Conservation (phyloP, 2,113 vertebrate genomes). For the Salminus brasiliensis region DNA sequence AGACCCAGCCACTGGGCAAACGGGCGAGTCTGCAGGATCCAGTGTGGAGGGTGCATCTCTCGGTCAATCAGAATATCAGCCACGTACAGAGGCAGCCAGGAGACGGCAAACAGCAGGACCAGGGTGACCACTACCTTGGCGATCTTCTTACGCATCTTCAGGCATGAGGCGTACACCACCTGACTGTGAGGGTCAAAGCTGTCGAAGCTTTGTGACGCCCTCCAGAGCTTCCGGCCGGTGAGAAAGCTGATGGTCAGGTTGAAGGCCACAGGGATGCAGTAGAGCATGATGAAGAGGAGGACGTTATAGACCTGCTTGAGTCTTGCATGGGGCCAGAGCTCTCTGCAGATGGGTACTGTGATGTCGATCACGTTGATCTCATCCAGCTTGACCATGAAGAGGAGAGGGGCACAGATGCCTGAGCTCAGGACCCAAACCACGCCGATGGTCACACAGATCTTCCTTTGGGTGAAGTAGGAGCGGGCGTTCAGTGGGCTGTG, state of each 20-base stretch:
- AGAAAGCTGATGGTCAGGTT: slow-evolving; percentile 89
- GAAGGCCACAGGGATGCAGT: slow-evolving; percentile 89
- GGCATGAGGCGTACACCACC: slow-evolving; percentile 79
- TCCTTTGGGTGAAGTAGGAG: slow-evolving; percentile 85
- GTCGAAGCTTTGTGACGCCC: slow-evolving; percentile 70
- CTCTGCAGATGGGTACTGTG: slow-evolving; percentile 84
- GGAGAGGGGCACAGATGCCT: slow-evolving; percentile 84
- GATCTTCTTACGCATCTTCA: slow-evolving; percentile 87
- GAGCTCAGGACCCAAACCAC: slow-evolving; percentile 87
- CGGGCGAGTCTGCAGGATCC: slow-evolving; percentile 86
- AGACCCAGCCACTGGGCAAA: slow-evolving; percentile 92
- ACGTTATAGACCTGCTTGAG: slow-evolving; percentile 91
- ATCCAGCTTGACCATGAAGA: slow-evolving; percentile 84
- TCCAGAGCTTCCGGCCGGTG: slow-evolving; percentile 83
- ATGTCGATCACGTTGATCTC: slow-evolving; percentile 82
- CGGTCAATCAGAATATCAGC: slow-evolving; percentile 89
- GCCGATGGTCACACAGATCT: slow-evolving; percentile 81
- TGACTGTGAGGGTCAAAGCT: slow-evolving; percentile 79
- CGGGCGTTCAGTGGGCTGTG: slow-evolving; percentile 84
- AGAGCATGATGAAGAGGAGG: slow-evolving; percentile 87
- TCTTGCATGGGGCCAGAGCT: slow-evolving; percentile 85
- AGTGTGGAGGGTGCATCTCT: slow-evolving; percentile 76
- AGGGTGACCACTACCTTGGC: slow-evolving; percentile 90
- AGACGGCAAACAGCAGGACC: slow-evolving; percentile 85
- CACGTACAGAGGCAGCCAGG: slow-evolving; percentile 89